phyloP scores from a whole-genome alignment of 1,140 invertebrate species.

The Latrodectus geometricus region DNA sequence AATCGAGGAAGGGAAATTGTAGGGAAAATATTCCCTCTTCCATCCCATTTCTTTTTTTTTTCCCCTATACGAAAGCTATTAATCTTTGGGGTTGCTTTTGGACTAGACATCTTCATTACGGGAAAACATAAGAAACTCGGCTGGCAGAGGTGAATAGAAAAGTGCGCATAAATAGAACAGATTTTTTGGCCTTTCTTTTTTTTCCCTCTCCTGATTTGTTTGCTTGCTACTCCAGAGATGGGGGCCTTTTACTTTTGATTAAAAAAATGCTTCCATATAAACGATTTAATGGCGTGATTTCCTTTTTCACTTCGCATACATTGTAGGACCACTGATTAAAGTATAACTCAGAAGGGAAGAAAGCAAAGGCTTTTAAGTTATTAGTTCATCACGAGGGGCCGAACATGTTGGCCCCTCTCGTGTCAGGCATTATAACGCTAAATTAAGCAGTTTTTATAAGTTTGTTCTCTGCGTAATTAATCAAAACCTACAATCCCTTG shows the following conservation, averaged over 20 bases:
- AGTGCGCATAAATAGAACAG: background rate
- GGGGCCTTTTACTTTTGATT: constrained; percentile 58
- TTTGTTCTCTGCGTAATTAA: background rate
- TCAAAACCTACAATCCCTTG: too few relatives aligned
- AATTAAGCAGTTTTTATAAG: constrained; percentile 27
- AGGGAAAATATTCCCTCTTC: constrained; percentile 17
- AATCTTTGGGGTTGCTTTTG: constrained; percentile 53
- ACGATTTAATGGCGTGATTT: constrained; percentile 61
- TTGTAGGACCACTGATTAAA: constrained; percentile 47
- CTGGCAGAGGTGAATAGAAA: constrained; percentile 1
- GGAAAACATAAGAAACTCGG: constrained; percentile 51
- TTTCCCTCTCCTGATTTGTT: constrained; percentile 21
- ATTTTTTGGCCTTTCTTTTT: constrained; percentile 6
- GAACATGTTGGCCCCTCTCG: background rate
- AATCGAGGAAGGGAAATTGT: constrained; percentile 40
- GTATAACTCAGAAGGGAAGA: constrained; percentile 14
- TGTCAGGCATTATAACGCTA: constrained; percentile 12
- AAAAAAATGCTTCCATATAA: constrained; percentile 59
- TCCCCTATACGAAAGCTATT: constrained; percentile 48
- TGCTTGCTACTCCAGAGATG: constrained; percentile 38
- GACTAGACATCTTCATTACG: constrained; percentile 57
- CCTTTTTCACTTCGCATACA: constrained; percentile 33
- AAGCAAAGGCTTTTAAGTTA: constrained; percentile 19
- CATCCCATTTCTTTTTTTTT: too few relatives aligned
- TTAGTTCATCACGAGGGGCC: constrained; percentile 34